phyloP scores from a whole-genome alignment of 2,113 vertebrate genomes.

The Pteronura brasiliensis region DNA sequence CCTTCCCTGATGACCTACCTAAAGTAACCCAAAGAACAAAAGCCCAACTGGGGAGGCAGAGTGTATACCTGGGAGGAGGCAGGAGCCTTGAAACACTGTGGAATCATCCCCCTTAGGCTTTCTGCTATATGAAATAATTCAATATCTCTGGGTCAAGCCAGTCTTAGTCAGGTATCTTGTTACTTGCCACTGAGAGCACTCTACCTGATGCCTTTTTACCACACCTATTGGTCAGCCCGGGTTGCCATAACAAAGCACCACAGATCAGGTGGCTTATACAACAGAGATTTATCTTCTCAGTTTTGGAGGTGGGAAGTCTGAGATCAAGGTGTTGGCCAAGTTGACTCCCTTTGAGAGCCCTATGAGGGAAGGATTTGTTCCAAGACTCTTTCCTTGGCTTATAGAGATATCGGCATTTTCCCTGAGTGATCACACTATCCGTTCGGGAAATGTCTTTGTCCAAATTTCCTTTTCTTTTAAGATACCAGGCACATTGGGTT shows the following conservation, averaged over 20 bases:
- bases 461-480: background rate
- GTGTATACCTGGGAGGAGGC: fast-evolving
- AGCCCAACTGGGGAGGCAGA: background rate
- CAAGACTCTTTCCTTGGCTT: background rate
- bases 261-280: background rate
- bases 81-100: background rate
- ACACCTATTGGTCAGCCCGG: background rate
- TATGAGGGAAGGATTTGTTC: background rate
- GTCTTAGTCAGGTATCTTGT: background rate
- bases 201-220: background rate
- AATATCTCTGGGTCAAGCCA: background rate
- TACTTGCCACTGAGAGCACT: background rate
- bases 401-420: background rate
- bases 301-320: background rate
- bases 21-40: background rate
- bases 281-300: background rate
- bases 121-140: background rate
- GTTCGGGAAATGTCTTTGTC: background rate
- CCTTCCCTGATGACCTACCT: background rate
- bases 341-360: background rate
- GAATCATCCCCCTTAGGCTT: background rate
- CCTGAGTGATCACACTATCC: background rate
- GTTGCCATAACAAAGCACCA: background rate
- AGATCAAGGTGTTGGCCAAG: background rate
- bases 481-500: background rate